Conservation (phyloP, 2,888 invertebrate genomes). For the Lomographa bimaculata region DNA sequence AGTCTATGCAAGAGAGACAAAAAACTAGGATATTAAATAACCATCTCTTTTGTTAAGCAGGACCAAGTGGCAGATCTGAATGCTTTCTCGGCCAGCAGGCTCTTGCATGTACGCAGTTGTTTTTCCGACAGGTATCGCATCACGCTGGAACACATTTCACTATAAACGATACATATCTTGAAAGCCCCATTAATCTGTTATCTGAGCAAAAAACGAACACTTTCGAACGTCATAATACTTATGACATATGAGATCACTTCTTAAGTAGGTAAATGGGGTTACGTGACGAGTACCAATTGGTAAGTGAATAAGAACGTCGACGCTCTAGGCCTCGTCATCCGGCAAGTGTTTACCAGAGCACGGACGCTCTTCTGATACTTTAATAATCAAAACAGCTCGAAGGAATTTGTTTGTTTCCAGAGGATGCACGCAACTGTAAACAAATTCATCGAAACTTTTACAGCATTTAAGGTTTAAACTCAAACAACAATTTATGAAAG, state of each 20-base stretch:
- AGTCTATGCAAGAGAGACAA: too few relatives aligned
- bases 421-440: conserved; percentile 39
- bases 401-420: conserved; percentile 71
- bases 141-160: conserved; percentile 45
- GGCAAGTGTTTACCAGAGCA: conserved; percentile 65
- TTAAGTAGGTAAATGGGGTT: conserved; percentile 31
- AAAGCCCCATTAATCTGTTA: conserved; percentile 6
- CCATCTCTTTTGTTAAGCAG: conserved; percentile 46
- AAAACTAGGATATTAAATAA: conserved; percentile 13
- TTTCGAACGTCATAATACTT: conserved; percentile 16
- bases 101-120: conserved; percentile 41
- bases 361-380: conserved; percentile 56
- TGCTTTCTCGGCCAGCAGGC: conserved; percentile 39
- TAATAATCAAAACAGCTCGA: conserved; percentile 64
- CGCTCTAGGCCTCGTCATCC: conserved; percentile 50
- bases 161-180: conserved; percentile 22
- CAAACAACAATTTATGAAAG: too few relatives aligned
- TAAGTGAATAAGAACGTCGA: conserved; percentile 39
- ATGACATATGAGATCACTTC: conserved; percentile 24
- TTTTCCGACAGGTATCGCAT: conserved; percentile 44
- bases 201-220: conserved; percentile 14
- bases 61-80: conserved; percentile 43
- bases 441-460: conserved; percentile 25
- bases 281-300: conserved; percentile 40
- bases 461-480: too few relatives aligned